Evolutionary conservation across 2,797 vertebrate species (phyloP), one percentile per base, ranked within the genome.

Genomic region (Todus mexicanus): DNA sequence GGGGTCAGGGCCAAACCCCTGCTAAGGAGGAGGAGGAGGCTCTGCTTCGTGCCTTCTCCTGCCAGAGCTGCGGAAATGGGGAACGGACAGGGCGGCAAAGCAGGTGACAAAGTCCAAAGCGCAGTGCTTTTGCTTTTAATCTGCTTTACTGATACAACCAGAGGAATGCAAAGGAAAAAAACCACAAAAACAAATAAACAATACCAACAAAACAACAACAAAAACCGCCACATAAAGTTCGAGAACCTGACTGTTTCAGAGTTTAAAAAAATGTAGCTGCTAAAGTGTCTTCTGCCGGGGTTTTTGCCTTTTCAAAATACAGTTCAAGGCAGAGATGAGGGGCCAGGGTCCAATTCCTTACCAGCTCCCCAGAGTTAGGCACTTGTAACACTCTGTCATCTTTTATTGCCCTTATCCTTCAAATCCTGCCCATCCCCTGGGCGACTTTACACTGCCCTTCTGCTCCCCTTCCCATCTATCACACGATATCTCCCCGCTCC

Each of bases 321-420:
- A 66, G 8, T 75, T 16, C 15, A 18, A 38, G 14, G 47, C 71
- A 66, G 68, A 76, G 40, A 54, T 35, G 25, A 3, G 35, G 20
- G 11, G 16, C 9, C 29, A 69, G 37, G 25, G 51, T 31, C 38
- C 35, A 38, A 21, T 76, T 76, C 85, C 72, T 89, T 73, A 66
- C n/a, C 45, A 80, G 37, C 21, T 86, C 37, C 65, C 31, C 7
- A 22, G 51, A 61, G 21, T 83, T 35, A 89, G 59, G 35, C 37
- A 29, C 86, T 92, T 73, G 22, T 7, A 90, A 84, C 53, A 59
- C 57, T 88, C 77, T 50, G 42, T 90, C 78, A 70, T 50, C 73
- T 93, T 94, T 91, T 92, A 92, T 85, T 91, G 87, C 56, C 64
- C 89, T 72, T 91, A 75, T 91, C 85, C 87, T 72, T 91, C 76